Evolutionary conservation across 1,140 invertebrate species (phyloP).

Genomic region (Halesus radiatus): DNA sequence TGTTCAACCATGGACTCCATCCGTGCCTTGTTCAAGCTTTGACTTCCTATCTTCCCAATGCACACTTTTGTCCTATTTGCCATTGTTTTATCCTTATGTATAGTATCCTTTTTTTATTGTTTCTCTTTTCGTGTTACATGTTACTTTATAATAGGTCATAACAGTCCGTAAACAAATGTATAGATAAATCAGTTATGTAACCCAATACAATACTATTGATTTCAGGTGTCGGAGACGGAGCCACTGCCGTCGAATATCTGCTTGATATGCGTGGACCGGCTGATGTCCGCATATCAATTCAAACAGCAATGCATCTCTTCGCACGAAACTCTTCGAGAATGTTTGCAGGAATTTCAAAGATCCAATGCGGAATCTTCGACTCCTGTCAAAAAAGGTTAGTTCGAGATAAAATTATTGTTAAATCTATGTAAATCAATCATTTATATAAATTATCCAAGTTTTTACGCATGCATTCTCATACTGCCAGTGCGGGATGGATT

Average conservation of each 20-base stretch:
- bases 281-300: slow-evolving; percentile 68
- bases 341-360: slow-evolving; percentile 65
- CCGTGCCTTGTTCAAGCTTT: not conserved
- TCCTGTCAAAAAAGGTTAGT: slow-evolving; percentile 42
- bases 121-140: too few relatives aligned
- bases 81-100: too few relatives aligned
- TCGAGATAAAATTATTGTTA: not conserved
- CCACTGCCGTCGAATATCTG: slow-evolving; percentile 68
- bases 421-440: not conserved
- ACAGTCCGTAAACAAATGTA: not conserved
- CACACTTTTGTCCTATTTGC: too few relatives aligned
- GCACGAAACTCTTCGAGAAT: slow-evolving; percentile 68
- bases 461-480: too few relatives aligned
- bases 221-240: slow-evolving; percentile 67
- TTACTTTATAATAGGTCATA: too few relatives aligned
- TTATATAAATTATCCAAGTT: too few relatives aligned
- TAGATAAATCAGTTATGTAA: not conserved
- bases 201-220: slow-evolving; percentile 17
- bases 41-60: not conserved
- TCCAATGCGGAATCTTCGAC: slow-evolving; percentile 16
- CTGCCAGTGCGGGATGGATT: too few relatives aligned
- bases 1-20: too few relatives aligned
- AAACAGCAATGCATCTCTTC: slow-evolving; percentile 68
- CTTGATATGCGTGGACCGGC: slow-evolving; percentile 67
- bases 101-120: too few relatives aligned